Conservation (phyloP, 2,113 vertebrate species). For the Morone saxatilis region DNA sequence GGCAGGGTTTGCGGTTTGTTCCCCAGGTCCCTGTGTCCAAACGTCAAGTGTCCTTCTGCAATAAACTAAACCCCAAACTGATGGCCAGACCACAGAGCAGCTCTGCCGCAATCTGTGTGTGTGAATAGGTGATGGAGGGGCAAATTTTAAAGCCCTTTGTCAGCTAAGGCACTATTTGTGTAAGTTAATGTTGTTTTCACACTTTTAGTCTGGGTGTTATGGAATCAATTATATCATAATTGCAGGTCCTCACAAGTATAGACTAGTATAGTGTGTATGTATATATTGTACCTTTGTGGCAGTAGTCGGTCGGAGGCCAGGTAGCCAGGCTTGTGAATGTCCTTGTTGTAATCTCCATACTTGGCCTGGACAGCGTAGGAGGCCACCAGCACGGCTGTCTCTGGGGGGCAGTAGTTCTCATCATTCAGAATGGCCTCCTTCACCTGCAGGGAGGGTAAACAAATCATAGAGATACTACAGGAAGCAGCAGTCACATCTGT, state of each 20-base stretch:
- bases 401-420: slow-evolving; percentile 98
- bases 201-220: not conserved
- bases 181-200: not conserved
- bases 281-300: slow-evolving; percentile 85
- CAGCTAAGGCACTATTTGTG: not conserved
- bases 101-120: not conserved
- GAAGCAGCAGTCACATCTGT: not conserved
- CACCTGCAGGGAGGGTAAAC: slow-evolving; percentile 84
- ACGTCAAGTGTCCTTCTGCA: not conserved
- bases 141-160: not conserved
- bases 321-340: slow-evolving; percentile 93
- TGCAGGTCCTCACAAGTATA: too few species aligned
- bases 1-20: not conserved
- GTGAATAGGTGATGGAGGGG: not conserved
- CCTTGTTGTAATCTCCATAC: slow-evolving; percentile 93
- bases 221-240: too few species aligned
- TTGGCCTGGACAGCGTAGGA: slow-evolving; percentile 98
- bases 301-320: slow-evolving; percentile 93
- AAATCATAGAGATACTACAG: not conserved
- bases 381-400: slow-evolving; percentile 96
- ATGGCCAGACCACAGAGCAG: not conserved
- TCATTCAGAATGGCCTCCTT: slow-evolving; percentile 98
- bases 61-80: not conserved
- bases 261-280: not conserved
- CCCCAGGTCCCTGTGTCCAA: not conserved